Evolutionary conservation across 2,888 invertebrate genomes (phyloP).

Genomic region (Cryptus viduatorius): DNA sequence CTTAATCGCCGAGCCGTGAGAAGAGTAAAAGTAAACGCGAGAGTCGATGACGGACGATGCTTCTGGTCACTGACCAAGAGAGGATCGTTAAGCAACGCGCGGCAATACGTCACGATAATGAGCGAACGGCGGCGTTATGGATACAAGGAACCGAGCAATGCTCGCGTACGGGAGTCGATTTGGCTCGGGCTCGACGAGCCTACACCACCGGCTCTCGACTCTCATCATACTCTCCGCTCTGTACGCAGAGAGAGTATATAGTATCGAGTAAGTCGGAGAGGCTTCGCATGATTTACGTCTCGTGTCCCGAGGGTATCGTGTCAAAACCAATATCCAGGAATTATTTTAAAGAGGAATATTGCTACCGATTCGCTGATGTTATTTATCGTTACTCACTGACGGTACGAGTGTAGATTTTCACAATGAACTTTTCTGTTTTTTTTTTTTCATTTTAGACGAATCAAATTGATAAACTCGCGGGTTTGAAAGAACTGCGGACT

Average conservation of each 20-base stretch:
- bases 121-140: conserved; percentile 73
- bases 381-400: conserved; percentile 30
- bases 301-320: conserved; percentile 75
- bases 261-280: conserved; percentile 22
- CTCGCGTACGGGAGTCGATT: conserved; percentile 60
- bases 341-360: conserved; percentile 73
- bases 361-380: conserved; percentile 52
- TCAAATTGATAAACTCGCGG: too few relatives aligned
- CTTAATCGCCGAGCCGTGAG: conserved; percentile 8
- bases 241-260: background rate
- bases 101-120: conserved; percentile 82
- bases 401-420: background rate
- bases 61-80: conserved; percentile 55
- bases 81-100: conserved; percentile 71
- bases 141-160: conserved; percentile 28
- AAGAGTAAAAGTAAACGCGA: conserved; percentile 46
- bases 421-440: background rate
- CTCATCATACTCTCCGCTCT: conserved; percentile 46
- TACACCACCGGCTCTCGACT: conserved; percentile 14
- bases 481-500: too few relatives aligned
- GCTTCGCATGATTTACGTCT: conserved; percentile 78
- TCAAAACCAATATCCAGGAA: conserved; percentile 80
- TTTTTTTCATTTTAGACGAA: background rate
- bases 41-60: conserved; percentile 43
- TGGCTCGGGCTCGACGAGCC: conserved; percentile 45